Percentiles rank a stretch among this genome's conserved stretches.
phyloP scores from a whole-genome alignment of 2,113 vertebrate species.

The Rhodinocichla rosea region DNA sequence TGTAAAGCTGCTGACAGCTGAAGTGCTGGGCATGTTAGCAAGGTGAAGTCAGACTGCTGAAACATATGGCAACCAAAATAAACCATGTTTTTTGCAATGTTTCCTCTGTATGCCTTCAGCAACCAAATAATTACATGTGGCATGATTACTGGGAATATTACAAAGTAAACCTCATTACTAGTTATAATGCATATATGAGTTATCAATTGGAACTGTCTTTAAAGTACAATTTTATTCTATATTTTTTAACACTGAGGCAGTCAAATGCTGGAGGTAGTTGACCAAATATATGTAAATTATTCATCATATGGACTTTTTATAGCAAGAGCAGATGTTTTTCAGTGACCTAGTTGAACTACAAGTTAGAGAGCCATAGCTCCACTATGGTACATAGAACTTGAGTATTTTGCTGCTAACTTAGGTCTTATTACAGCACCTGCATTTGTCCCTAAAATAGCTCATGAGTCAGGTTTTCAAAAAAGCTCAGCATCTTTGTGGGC shows the following conservation, averaged over 20 bases:
- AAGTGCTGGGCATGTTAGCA: fast-evolving
- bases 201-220: neutral
- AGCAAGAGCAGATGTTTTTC: neutral
- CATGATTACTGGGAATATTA: neutral
- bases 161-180: neutral
- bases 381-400: neutral
- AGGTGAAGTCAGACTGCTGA: neutral
- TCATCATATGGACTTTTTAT: neutral
- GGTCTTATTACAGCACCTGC: neutral
- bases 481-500: neutral
- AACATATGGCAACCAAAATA: neutral
- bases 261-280: neutral
- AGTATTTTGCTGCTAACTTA: neutral
- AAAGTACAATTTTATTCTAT: neutral
- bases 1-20: neutral
- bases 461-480: conserved; percentile 24
- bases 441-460: conserved; percentile 11
- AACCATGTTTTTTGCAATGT: neutral
- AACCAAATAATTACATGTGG: neutral
- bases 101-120: neutral
- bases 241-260: neutral
- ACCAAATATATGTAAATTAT: neutral
- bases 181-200: neutral
- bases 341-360: neutral
- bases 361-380: neutral